Evolutionary conservation across 2,797 vertebrate genomes (phyloP).

Genomic region (Melanotaenia maccullochi): DNA sequence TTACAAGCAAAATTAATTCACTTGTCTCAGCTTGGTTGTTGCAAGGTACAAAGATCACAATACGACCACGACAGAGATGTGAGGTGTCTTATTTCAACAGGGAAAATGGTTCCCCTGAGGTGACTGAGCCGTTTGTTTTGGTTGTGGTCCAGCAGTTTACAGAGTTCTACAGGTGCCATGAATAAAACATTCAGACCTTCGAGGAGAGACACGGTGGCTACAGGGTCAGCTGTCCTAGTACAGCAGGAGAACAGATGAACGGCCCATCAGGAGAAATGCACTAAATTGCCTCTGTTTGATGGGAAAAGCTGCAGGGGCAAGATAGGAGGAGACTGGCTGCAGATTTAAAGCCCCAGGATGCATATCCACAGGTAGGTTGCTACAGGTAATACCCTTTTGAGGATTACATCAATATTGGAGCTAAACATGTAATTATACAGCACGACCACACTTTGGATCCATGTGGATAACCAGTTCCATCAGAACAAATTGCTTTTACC

Average conservation of each 20-base stretch:
- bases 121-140: slow-evolving; percentile 66
- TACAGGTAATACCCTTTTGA: slow-evolving; percentile 65
- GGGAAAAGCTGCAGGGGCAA: slow-evolving; percentile 72
- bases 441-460: slow-evolving; percentile 50
- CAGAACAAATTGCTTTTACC: slow-evolving; percentile 42
- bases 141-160: slow-evolving; percentile 58
- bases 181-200: slow-evolving; percentile 73
- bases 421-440: slow-evolving; percentile 76
- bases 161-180: slow-evolving; percentile 64
- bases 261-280: slow-evolving; percentile 63
- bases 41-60: slow-evolving; percentile 41
- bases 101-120: slow-evolving; percentile 59
- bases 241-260: slow-evolving; percentile 51
- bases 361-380: slow-evolving; percentile 68
- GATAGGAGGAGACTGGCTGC: slow-evolving; percentile 59
- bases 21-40: slow-evolving; percentile 35
- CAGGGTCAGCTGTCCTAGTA: slow-evolving; percentile 70
- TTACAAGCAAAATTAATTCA: slow-evolving; percentile 32
- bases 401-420: slow-evolving; percentile 74
- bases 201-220: slow-evolving; percentile 66
- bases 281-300: slow-evolving; percentile 68
- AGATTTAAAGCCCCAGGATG: slow-evolving; percentile 68
- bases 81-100: slow-evolving; percentile 55
- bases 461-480: slow-evolving; percentile 64
- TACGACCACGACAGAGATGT: slow-evolving; percentile 38